phyloP scores from a whole-genome alignment of 1,140 invertebrate genomes.

The Papilio dardanus region DNA sequence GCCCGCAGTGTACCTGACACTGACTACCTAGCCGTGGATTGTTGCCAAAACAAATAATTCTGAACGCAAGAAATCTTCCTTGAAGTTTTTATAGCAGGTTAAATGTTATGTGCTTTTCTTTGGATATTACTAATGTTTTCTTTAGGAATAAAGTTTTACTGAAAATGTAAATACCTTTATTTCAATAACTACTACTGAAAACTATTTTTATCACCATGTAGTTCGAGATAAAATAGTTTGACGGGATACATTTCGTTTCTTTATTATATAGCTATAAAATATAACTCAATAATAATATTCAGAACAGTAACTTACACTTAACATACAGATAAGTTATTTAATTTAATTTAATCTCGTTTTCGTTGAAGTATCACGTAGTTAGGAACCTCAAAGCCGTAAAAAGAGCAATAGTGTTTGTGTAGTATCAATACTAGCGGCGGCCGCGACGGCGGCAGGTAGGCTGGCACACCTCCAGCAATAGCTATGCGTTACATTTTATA shows the following conservation, averaged over 20 bases:
- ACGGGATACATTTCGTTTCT: too few species aligned
- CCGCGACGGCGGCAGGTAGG: neutral
- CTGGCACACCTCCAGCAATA: neutral
- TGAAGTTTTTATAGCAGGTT: neutral
- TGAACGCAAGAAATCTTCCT: neutral
- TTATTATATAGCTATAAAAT: too few species aligned
- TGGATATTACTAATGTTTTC: neutral
- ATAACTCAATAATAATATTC: too few species aligned
- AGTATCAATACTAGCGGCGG: neutral
- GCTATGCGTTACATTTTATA: slow-evolving; percentile 2
- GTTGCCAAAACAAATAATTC: slow-evolving; percentile 21
- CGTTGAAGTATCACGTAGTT: neutral
- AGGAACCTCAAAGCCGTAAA: neutral
- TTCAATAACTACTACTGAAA: too few species aligned
- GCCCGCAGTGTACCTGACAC: neutral
- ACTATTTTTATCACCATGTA: too few species aligned
- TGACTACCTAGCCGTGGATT: slow-evolving; percentile 8
- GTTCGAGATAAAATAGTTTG: too few species aligned
- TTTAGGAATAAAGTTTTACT: neutral
- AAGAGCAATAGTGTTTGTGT: neutral
- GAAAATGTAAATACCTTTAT: too few species aligned
- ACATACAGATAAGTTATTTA: too few species aligned
- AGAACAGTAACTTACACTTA: too few species aligned
- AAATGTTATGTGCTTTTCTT: neutral
- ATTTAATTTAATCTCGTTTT: too few species aligned